These are phyloP conservation scores for Hirtodrosophila confusa DNA, from an alignment of 2,888 invertebrate genomes.

Conservation along the genomic window DNA sequence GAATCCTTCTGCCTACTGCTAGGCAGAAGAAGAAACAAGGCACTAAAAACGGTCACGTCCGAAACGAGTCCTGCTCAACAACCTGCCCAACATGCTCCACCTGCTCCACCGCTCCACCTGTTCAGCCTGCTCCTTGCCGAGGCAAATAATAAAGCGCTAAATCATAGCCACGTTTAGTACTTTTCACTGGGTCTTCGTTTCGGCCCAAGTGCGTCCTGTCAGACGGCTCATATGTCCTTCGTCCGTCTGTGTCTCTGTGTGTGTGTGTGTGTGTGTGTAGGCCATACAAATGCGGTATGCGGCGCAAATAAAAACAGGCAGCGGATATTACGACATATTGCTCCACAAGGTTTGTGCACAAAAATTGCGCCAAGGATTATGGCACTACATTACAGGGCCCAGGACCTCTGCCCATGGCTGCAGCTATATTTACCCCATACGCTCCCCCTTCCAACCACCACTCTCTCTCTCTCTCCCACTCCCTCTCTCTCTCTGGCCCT, in stretches of 20 bases:
- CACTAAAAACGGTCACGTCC: conserved; percentile 65
- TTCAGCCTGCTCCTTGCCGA: conserved; percentile 15
- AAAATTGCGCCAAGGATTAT: conserved; percentile 78
- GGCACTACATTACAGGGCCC: conserved; percentile 73
- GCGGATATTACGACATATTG: conserved; percentile 80
- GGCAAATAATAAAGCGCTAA: conserved; percentile 77
- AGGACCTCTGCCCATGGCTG: conserved; percentile 1
- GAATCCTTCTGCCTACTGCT: conserved; percentile 21
- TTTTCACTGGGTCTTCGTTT: conserved; percentile 58
- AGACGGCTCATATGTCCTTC: conserved; percentile 65
- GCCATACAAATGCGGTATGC: conserved; percentile 60
- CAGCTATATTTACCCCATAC: no score
- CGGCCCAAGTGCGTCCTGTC: conserved; percentile 52
- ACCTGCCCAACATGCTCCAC: conserved; percentile 11
- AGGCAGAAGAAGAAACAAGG: conserved; percentile 16
- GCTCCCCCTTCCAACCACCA: not conserved
- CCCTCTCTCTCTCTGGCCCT: conserved; percentile 22
- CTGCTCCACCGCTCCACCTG: conserved; percentile 14
- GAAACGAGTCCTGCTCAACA: no score
- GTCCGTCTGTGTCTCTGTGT: not conserved
- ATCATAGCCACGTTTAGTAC: conserved; percentile 78
- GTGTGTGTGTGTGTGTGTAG: conserved; percentile 27
- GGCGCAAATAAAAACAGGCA: conserved; percentile 70
- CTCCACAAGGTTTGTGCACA: conserved; percentile 59
- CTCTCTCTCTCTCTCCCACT: not conserved